A percentile compares a stretch with the other conserved stretches of the same genome.
Conservation (phyloP, 1,140 invertebrate genomes). For the Drosophila melanica region DNA sequence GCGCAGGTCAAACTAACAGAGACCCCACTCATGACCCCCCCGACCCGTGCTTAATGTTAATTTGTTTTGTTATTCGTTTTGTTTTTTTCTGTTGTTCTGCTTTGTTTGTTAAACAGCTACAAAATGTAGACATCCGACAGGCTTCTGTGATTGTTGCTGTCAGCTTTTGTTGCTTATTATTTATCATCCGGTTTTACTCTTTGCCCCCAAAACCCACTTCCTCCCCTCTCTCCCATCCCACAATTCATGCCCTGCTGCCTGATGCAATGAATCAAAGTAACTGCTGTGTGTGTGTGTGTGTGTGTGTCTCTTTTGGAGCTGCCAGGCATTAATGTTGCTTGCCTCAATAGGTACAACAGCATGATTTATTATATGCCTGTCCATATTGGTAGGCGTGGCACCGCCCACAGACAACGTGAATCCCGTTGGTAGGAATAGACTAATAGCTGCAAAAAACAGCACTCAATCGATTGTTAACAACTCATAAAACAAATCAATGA, state of each 20-base stretch:
- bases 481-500: conserved; percentile 62
- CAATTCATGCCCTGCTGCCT: conserved; percentile 34
- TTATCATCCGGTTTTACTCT: conserved; percentile 41
- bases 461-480: conserved; percentile 74
- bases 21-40: neutral
- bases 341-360: conserved; percentile 41
- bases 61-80: conserved; percentile 62
- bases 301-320: conserved; percentile 2
- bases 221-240: neutral
- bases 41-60: conserved; percentile 15
- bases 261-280: conserved; percentile 71
- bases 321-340: neutral
- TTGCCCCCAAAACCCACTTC: neutral
- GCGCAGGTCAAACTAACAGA: conserved; percentile 32
- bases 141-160: conserved; percentile 47
- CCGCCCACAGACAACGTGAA: conserved; percentile 41
- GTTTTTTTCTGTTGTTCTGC: conserved; percentile 2
- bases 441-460: conserved; percentile 48
- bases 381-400: conserved; percentile 43
- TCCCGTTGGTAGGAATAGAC: conserved; percentile 55
- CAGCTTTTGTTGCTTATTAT: conserved; percentile 54
- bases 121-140: conserved; percentile 33
- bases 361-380: conserved; percentile 67
- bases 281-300: conserved; percentile 28
- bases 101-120: conserved; percentile 14